phyloP scores from a whole-genome alignment of 2,113 vertebrate genomes.

The Psittacus erithacus region DNA sequence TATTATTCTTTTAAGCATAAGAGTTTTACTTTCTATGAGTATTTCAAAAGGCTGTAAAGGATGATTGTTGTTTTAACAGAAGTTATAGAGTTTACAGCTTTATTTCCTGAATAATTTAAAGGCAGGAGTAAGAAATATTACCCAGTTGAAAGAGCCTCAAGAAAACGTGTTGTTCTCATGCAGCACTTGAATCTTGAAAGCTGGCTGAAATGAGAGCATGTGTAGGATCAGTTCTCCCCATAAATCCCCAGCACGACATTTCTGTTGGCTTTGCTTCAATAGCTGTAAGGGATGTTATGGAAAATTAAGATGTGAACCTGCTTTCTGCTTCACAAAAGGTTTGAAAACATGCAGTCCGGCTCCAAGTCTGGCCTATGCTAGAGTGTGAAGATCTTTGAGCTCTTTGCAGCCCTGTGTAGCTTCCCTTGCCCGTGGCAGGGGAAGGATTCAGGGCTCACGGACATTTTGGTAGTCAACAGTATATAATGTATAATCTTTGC shows the following conservation, averaged over 20 bases:
- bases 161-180: background rate
- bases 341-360: background rate
- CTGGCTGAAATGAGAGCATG: background rate
- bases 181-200: background rate
- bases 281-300: too few species aligned
- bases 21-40: background rate
- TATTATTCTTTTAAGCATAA: accelerated
- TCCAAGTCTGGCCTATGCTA: background rate
- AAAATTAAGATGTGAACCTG: background rate
- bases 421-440: background rate
- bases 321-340: background rate
- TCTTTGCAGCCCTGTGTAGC: background rate
- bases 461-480: too few species aligned
- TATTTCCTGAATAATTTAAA: background rate
- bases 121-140: background rate
- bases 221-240: too few species aligned
- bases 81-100: background rate
- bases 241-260: background rate
- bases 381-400: accelerated
- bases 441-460: background rate
- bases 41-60: background rate
- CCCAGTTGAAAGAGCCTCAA: background rate
- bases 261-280: background rate
- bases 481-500: background rate
- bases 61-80: background rate